Evolutionary conservation across 2,797 vertebrate species (phyloP), one percentile per base, ranked within the genome.

Genomic region (Myripristis murdjan): DNA sequence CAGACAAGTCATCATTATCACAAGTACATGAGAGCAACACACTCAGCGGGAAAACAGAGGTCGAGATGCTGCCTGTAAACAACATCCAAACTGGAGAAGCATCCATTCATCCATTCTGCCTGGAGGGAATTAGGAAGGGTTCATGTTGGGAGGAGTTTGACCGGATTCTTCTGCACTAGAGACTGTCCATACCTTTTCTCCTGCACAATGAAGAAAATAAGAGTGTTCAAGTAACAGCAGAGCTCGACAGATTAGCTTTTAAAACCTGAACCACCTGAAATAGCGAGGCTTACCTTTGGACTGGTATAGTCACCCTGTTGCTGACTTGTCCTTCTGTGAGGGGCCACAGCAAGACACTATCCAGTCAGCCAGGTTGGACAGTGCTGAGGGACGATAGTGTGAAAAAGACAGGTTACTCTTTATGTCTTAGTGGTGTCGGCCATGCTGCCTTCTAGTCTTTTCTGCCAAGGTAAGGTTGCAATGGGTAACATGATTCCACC

Each of bases 1-100:
- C 61, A 77, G 91, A 89, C 63, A 82, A 70, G 89, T 87, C 91
- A 0, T 94, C 93, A 95, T 94, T 85, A 68, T 12, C 69, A 87
- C 85, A 85, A 89, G 56, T n/a, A 49, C 88, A 73, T 58, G 20
- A 73, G 53, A 77, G 35, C 49, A 53, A 12, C 64, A 56, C 35
- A 33, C n/a, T 47, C 68, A 37, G n/a, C 24, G 12, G 20, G 23
- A 7, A 16, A 41, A 18, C 44, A 16, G 7, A 37, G 22, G 64
- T 46, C 11, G 48, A 60, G 39, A 48, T 31, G 48, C 4, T 23
- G 31, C 16, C 12, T 4, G 20, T 12, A 14, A 23, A 33, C 6
- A 18, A 20, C 20, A 16, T 3, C 53, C 20, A 54, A 24, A 43
- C 35, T 39, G 16, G n/a, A 37, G 9, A 23, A 23, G 46, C 51